phyloP scores from a whole-genome alignment of 2,797 vertebrate species.

The Spatula clypeata region DNA sequence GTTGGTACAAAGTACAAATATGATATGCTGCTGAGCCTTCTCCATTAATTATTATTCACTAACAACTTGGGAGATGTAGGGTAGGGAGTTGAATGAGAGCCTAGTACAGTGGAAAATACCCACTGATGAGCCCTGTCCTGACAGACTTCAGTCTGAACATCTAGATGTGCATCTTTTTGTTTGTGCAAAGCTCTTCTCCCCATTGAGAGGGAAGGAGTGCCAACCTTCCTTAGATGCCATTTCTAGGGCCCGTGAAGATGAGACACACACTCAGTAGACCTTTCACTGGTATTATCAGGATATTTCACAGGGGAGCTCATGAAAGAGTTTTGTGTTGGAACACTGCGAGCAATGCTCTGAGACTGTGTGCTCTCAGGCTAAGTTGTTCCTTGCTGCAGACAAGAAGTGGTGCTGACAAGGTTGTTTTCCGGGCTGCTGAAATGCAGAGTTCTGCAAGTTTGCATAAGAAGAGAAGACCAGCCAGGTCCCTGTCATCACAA shows the following conservation, averaged over 20 bases:
- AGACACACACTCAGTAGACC: neutral
- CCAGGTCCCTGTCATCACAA: slow-evolving; percentile 56
- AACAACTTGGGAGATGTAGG: neutral
- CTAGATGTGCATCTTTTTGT: neutral
- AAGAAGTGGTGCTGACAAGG: neutral
- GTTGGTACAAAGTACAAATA: neutral
- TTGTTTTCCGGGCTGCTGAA: slow-evolving; percentile 17
- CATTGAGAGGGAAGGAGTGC: neutral
- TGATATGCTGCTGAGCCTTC: neutral
- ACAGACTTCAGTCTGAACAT: neutral
- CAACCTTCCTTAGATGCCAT: neutral
- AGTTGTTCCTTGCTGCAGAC: neutral
- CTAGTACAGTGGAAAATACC: neutral
- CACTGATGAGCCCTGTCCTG: neutral
- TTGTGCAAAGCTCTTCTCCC: neutral
- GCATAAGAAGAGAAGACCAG: slow-evolving; percentile 11
- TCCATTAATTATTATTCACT: neutral
- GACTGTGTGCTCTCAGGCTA: neutral
- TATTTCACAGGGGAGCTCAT: neutral
- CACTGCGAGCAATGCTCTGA: neutral
- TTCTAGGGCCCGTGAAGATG: neutral
- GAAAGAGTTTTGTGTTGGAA: slow-evolving; percentile 38
- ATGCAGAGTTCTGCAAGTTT: slow-evolving; percentile 12
- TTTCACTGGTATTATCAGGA: neutral
- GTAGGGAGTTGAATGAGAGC: neutral